Conservation (phyloP, 2,888 invertebrate species). For the Sturmia bella region DNA sequence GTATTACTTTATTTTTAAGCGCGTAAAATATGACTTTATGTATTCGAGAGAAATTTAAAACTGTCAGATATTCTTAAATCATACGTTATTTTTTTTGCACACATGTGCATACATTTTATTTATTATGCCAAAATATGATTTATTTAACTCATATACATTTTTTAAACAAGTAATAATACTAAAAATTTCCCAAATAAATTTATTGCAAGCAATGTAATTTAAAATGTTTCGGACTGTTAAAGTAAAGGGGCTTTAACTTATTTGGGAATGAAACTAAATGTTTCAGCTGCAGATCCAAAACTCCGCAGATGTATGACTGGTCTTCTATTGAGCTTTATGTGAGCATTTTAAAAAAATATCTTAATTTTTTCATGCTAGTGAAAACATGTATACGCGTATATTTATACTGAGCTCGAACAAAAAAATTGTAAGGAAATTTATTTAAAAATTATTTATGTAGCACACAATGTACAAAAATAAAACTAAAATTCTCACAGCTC, state of each 20-base stretch:
- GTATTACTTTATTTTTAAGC: slow-evolving; percentile 11
- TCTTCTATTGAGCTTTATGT: no score
- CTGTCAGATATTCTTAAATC: slow-evolving; percentile 21
- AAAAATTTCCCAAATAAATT: neutral
- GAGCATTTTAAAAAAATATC: no score
- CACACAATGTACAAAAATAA: no score
- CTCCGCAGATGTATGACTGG: slow-evolving; percentile 17
- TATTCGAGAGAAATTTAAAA: slow-evolving; percentile 17
- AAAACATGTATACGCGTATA: no score
- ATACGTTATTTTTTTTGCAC: slow-evolving; percentile 13
- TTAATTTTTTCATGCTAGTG: no score
- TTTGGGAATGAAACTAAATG: neutral
- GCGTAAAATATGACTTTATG: slow-evolving; percentile 39
- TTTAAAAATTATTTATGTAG: no score
- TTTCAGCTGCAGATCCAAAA: slow-evolving; percentile 3
- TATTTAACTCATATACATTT: neutral
- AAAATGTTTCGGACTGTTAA: slow-evolving; percentile 23
- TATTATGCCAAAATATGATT: slow-evolving; percentile 9
- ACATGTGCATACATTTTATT: slow-evolving; percentile 3
- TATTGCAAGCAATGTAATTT: neutral
- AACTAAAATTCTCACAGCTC: no score
- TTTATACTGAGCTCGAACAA: no score
- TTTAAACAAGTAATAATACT: no score
- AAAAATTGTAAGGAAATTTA: no score
- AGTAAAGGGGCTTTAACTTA: neutral